phyloP scores from a whole-genome alignment of 30 jellyfish, hydroid and myxozoan species.

The Hydra vulgaris region DNA sequence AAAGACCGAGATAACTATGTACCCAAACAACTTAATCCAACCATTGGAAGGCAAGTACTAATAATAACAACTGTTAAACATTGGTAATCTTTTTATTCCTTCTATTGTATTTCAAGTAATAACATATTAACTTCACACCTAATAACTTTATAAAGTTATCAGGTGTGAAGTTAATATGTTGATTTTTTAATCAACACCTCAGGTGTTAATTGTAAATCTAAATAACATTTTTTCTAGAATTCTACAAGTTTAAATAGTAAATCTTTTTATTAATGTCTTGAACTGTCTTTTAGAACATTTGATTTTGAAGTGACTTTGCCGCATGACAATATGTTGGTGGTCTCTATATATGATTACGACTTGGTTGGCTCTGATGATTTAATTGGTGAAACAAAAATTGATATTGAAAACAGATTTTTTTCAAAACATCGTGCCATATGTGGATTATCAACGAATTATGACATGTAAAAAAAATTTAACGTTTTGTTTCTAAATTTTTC shows the following conservation, averaged over 20 bases:
- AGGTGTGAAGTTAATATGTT: no score
- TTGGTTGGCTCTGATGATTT: slow-evolving; percentile 77
- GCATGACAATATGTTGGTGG: slow-evolving; percentile 85
- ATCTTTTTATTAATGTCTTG: no score
- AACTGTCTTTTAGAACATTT: no score
- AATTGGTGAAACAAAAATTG: slow-evolving; percentile 95
- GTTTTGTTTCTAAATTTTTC: neutral
- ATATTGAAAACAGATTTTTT: slow-evolving; percentile 83
- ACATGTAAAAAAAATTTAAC: slow-evolving; percentile 73
- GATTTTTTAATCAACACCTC: no score
- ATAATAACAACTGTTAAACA: no score
- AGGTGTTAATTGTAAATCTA: no score
- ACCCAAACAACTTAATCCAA: slow-evolving; percentile 85
- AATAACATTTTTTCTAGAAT: no score
- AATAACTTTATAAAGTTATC: no score
- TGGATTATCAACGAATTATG: slow-evolving; percentile 68
- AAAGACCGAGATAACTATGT: slow-evolving; percentile 77
- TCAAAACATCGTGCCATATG: slow-evolving; percentile 81
- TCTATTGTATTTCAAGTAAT: no score
- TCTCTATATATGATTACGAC: slow-evolving; percentile 81
- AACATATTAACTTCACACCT: no score
- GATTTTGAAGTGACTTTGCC: slow-evolving; percentile 89
- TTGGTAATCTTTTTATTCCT: no score
- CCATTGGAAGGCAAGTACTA: slow-evolving; percentile 82
- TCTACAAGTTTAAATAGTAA: no score